Evolutionary conservation across 2,797 vertebrate species (phyloP).

Genomic region (Bradypodion ventrale): DNA sequence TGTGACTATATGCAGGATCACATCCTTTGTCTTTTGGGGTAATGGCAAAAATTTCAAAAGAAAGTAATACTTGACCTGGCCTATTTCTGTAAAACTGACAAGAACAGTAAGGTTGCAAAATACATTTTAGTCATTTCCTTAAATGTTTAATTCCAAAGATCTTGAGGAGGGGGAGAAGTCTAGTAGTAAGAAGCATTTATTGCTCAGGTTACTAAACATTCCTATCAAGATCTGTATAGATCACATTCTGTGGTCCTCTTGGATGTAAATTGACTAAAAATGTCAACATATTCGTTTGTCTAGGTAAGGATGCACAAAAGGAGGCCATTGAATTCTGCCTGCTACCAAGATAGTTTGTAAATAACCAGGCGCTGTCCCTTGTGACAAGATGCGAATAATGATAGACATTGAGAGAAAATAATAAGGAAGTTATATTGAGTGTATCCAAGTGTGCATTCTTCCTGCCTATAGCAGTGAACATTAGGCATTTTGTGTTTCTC

Average conservation of each 20-base stretch:
- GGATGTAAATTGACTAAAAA: slow-evolving; percentile 10
- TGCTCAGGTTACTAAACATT: not conserved
- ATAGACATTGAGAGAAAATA: slow-evolving; percentile 26
- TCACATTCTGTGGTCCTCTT: not conserved
- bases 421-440: slow-evolving; percentile 15
- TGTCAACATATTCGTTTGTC: not conserved
- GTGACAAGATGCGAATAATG: not conserved
- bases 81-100: not conserved
- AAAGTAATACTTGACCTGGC: slow-evolving; percentile 42
- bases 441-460: not conserved
- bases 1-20: not conserved
- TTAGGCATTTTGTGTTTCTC: not conserved
- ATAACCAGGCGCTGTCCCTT: slow-evolving; percentile 14
- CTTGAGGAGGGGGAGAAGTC: slow-evolving; percentile 27
- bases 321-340: not conserved
- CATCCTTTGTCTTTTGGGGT: slow-evolving; percentile 5
- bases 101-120: slow-evolving; percentile 34
- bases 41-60: slow-evolving; percentile 16
- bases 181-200: slow-evolving; percentile 8
- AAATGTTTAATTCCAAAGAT: slow-evolving; percentile 57
- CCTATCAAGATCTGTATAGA: not conserved
- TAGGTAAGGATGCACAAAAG: slow-evolving; percentile 13
- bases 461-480: slow-evolving; percentile 23
- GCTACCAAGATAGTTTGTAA: slow-evolving; percentile 20
- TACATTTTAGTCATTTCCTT: slow-evolving; percentile 57